These are phyloP conservation scores for Drosophila flavopinicola DNA, from an alignment of 2,888 invertebrate species.

Conservation along the genomic window DNA sequence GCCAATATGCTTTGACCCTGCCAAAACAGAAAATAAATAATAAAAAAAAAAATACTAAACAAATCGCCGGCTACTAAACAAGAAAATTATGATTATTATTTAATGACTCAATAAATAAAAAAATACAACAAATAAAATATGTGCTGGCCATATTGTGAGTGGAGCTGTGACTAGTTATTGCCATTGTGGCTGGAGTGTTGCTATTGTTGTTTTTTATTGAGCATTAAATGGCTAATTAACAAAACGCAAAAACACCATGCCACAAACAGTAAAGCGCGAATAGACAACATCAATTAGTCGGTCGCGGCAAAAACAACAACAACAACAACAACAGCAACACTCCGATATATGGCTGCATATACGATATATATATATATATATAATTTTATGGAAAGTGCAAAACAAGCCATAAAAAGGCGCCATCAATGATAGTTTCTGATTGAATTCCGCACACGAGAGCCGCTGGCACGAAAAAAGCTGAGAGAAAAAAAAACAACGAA, in stretches of 20 bases:
- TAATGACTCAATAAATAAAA: constrained; percentile 74
- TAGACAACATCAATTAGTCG: constrained; percentile 53
- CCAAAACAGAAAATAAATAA: neutral
- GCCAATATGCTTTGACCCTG: neutral
- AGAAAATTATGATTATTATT: constrained; percentile 70
- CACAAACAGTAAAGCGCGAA: constrained; percentile 32
- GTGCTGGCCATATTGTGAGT: constrained; percentile 34
- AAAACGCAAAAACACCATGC: constrained; percentile 62
- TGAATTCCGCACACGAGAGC: constrained; percentile 52
- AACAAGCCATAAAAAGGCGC: constrained; percentile 59
- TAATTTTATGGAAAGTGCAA: constrained; percentile 39
- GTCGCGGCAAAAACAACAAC: constrained; percentile 20
- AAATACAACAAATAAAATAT: constrained; percentile 59
- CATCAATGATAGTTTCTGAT: constrained; percentile 49
- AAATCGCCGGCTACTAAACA: constrained; percentile 30
- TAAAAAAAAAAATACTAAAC: no score
- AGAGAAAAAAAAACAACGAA: constrained; percentile 14
- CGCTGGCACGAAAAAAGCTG: constrained; percentile 29
- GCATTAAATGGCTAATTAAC: constrained; percentile 76
- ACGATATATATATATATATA: constrained; percentile 1
- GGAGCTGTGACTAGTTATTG: constrained; percentile 12
- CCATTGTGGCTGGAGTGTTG: constrained; percentile 26
- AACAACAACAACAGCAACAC: constrained; percentile 11
- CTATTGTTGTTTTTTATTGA: constrained; percentile 61
- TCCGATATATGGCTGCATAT: constrained; percentile 14